Conservation (phyloP, 2,888 invertebrate genomes). For the Vesta saturnalis region DNA sequence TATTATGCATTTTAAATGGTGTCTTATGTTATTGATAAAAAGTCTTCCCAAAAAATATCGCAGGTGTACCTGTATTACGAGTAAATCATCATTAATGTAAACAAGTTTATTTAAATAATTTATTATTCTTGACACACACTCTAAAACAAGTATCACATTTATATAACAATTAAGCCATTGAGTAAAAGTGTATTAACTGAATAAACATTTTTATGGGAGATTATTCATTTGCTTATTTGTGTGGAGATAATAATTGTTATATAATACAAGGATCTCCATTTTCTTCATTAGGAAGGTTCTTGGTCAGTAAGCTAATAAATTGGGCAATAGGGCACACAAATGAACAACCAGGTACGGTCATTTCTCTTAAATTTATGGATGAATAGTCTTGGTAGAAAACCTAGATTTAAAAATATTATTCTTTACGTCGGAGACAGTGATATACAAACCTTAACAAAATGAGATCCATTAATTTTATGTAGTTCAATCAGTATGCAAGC, state of each 20-base stretch:
- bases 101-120: too few species aligned
- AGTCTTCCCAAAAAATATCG: too few species aligned
- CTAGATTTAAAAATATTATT: conserved; percentile 2
- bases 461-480: conserved; percentile 55
- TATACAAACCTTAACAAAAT: conserved; percentile 28
- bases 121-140: too few species aligned
- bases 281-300: neutral
- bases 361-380: conserved; percentile 58
- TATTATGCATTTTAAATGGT: too few species aligned
- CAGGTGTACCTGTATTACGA: too few species aligned
- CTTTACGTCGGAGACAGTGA: neutral
- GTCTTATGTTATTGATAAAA: too few species aligned
- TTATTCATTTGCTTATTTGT: too few species aligned
- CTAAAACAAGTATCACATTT: too few species aligned
- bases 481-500: conserved; percentile 36
- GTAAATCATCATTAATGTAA: too few species aligned
- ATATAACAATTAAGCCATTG: too few species aligned
- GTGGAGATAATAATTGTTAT: neutral
- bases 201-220: too few species aligned
- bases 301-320: conserved; percentile 50
- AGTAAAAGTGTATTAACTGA: too few species aligned
- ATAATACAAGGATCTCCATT: neutral
- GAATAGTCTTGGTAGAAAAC: conserved; percentile 63
- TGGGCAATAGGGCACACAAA: conserved; percentile 66
- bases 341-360: conserved; percentile 68